Evolutionary conservation across 1,140 invertebrate species (phyloP), one percentile per base, ranked within the genome.

Genomic region (Hypsibius dujardini): DNA sequence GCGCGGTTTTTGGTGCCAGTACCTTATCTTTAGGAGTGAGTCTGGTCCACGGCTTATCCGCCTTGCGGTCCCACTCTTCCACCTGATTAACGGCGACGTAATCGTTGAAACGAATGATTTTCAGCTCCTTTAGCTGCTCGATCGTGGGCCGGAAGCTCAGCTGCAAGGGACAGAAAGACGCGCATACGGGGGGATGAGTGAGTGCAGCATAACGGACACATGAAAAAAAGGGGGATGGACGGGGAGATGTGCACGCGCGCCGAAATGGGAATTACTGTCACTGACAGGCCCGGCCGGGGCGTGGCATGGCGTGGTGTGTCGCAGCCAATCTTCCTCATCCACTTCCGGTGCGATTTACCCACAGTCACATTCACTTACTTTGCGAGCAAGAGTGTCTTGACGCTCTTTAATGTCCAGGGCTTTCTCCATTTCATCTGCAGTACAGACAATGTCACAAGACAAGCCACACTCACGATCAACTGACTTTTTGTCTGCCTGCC

Each of bases 101-200:
- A 81, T 98, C 95, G 80, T 93, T 98, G 82, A 99, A 99, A 76
- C 94, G 87, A 75, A 99, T 98, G 77, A 98, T 98, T 85, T 98
- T 98, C 81, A 96, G 92, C 77, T 98, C 93, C 80, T 95, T 95
- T 15, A 99, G 84, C 82, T 99, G 94, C 77, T 96, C 93, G 75
- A 98, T 90, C n/a, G 94, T 97, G 71, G 95, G 95, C 76, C 95
- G 87, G 82, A 98, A 98, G 80, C 92, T 97, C 73, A 98, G 84
- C 82, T 84, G 74, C 46, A 59, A 69, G 73, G 75, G 40, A 71
- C 70, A 47, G 46, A 75, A 12, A 56, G n/a, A 56, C 28, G 28
- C 28, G 28, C 28, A 28, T 28, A 28, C 28, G 28, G 28, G 28
- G 28, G 28, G 28, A 28, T 28, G 28, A 28, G 28, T 28, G 28